phyloP scores from a whole-genome alignment of 2,113 vertebrate genomes.

The Myanophis thanlyinensis region DNA sequence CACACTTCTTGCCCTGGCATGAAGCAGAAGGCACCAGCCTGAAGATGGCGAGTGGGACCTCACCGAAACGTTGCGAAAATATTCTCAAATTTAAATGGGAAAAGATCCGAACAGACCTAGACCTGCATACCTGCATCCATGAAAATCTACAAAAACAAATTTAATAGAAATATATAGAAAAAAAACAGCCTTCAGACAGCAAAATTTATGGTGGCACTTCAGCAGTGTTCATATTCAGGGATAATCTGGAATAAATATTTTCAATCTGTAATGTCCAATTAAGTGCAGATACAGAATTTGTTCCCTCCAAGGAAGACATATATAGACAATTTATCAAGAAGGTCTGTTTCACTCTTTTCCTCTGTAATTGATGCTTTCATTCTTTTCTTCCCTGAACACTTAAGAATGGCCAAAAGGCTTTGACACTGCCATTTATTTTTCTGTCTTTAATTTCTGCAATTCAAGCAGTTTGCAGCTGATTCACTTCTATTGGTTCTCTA shows the following conservation, averaged over 20 bases:
- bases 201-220: background rate
- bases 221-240: background rate
- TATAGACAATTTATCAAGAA: background rate
- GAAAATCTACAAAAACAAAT: no score
- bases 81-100: no score
- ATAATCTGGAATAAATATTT: background rate
- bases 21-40: no score
- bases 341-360: background rate
- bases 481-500: background rate
- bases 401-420: background rate
- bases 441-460: background rate
- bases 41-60: no score
- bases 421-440: background rate
- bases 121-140: no score
- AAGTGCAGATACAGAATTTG: background rate
- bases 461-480: background rate
- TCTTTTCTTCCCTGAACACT: background rate
- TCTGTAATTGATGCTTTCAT: background rate
- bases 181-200: background rate
- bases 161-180: background rate
- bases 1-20: no score
- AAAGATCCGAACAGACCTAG: no score
- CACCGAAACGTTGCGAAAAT: no score
- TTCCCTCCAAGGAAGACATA: background rate
- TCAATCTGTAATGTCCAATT: background rate